Base-by-base conservation (phyloP, 1,140 invertebrate genomes). In the Cotesia typhae region DNA sequence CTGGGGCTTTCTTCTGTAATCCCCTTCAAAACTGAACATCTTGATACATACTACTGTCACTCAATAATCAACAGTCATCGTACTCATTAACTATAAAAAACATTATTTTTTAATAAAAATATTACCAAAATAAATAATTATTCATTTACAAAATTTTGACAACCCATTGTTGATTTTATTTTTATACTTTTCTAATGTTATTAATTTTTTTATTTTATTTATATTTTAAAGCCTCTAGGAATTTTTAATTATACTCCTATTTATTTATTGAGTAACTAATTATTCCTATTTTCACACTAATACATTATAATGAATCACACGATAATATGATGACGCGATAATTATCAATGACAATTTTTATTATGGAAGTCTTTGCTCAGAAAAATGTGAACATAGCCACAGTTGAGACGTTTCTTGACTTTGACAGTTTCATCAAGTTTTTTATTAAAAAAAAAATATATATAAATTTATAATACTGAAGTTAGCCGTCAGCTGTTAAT, bases 11-110 rank as follows among this genome's bases (percentile, higher is more conserved):
- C 93, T 89, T 73, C 94, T 90, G 84, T 94, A 96, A 81, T 98
- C 93, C 61, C 97, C 97, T 82, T 98, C 96, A 85, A 98, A 98
- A 82, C 92, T 94, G 85, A 94, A 94, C 90, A 88, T 89, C 9
- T 60, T 80, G 36, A 52, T 52, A 53, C 64, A 66, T 66, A 10
- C 64, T 41, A 51, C 17, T 5, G 5, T 17, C 47, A 12, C 36
- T 52, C 12, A 28, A 36, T 14, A 63, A 14, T 63, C 35, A n/a
- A 63, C 12, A 20, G 28, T 63, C 12, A n/a, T 37, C 60, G 36
- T 20, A 28, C 59, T 28, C 41, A 47, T 37, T 37, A 7, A 51
- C 9, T 61, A 7, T 7, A 35, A 36, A 61, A 4, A 65, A 9
- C 14, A 12, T n/a, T 52, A 38, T 61, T 36, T 28, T 35, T 61